phyloP scores from a whole-genome alignment of 2,888 invertebrate species.

The Charanyca ferruginea region DNA sequence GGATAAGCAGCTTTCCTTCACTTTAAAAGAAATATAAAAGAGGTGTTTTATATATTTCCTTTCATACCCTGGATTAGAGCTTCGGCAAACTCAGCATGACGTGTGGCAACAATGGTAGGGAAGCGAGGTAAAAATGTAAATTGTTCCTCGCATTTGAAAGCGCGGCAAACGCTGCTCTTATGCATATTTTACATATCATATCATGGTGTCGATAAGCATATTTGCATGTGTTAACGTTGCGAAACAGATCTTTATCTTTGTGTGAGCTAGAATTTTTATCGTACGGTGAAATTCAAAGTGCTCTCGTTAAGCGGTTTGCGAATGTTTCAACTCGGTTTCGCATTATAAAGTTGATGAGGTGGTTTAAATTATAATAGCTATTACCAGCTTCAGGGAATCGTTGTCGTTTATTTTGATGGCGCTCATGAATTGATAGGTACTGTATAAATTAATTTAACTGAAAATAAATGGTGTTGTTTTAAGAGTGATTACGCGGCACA shows the following conservation, averaged over 20 bases:
- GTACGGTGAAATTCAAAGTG: constrained; percentile 26
- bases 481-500: not conserved
- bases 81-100: constrained; percentile 8
- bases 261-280: constrained; percentile 57
- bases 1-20: constrained; percentile 45
- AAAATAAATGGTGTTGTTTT: not conserved
- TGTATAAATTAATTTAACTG: constrained; percentile 4
- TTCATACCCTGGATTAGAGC: constrained; percentile 55
- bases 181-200: constrained; percentile 75
- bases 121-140: constrained; percentile 75
- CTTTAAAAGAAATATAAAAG: constrained; percentile 49
- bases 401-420: constrained; percentile 25
- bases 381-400: constrained; percentile 30
- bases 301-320: constrained; percentile 20
- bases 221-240: constrained; percentile 68
- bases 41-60: constrained; percentile 49
- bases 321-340: constrained; percentile 17
- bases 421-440: constrained; percentile 26
- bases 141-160: constrained; percentile 69
- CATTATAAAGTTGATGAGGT: constrained; percentile 28
- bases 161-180: constrained; percentile 62
- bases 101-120: constrained; percentile 55
- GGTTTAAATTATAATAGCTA: constrained; percentile 39
- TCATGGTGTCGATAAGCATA: constrained; percentile 75
- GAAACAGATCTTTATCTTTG: constrained; percentile 54